Base-by-base conservation (phyloP, 1,140 invertebrate species). In the Drosophila seguyi region DNA sequence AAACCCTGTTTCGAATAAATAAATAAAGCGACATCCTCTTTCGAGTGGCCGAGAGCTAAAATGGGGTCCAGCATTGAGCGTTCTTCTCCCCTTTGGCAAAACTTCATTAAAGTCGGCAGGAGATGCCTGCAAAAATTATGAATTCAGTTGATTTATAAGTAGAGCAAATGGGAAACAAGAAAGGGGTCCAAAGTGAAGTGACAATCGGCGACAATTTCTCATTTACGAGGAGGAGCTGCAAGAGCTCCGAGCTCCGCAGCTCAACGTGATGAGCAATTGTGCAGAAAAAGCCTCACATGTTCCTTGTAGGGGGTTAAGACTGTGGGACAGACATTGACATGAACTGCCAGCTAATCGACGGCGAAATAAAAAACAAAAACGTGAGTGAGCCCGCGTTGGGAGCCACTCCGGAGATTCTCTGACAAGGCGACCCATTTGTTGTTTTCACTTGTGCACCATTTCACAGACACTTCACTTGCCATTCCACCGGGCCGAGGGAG, bases 391-490 rank as follows among this genome's bases (percentile, higher is more conserved):
- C 38, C 36, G 57, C 39, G 42, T 36, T 66, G 63, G 48, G 47
- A 76, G 74, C 47, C 68, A 60, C 68, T 62, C 41, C 20, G 55
- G 45, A 59, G 74, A 75, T 52, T 53, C 75, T 38, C 62, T 55
- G 81, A 81, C 78, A 90, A 90, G 85, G 77, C 85, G 81, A 86
- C 85, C 86, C 81, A 88, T 88, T 88, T 85, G 85, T 81, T 81
- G 86, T 90, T 88, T 88, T 88, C 84, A 88, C 85, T 88, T 88
- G 77, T 85, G 81, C 81, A 85, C 79, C 81, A 85, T 81, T 90
- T 81, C 78, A 75, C 77, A 88, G 81, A 90, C 84, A 86, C 80
- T 80, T 77, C 67, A 71, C 75, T 78, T 78, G 75, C 75, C 65
- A 56, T 53, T 48, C 71, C 44, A 34, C 8, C 4, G 57, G 44